A percentile compares a stretch with the other conserved stretches of the same genome.
Evolutionary conservation across 2,888 invertebrate species (phyloP).

Genomic region (Brachyopa scutellaris): DNA sequence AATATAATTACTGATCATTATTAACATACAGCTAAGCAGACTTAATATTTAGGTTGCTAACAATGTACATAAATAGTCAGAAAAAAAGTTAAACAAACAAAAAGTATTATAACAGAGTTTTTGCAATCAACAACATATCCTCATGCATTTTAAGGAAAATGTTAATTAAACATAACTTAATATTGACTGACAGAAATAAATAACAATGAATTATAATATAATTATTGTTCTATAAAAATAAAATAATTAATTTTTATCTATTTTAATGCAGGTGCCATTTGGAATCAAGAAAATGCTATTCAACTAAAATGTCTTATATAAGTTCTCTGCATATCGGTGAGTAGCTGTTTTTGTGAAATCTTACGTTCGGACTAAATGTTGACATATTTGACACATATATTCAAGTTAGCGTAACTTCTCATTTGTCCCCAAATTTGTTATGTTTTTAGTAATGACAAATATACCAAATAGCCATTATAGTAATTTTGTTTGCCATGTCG

Average conservation of each 20-base stretch:
- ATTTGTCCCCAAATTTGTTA: no score
- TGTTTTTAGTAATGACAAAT: no score
- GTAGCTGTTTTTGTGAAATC: not conserved
- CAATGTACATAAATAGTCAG: not conserved
- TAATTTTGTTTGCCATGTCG: no score
- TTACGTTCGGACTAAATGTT: no score
- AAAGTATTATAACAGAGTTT: conserved; percentile 4
- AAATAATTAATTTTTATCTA: not conserved
- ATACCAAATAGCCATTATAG: no score
- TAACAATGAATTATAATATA: not conserved
- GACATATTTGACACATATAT: no score
- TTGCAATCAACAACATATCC: conserved; percentile 3
- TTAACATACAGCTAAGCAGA: not conserved
- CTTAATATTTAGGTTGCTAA: conserved; percentile 2
- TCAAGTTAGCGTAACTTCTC: no score
- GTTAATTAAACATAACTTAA: not conserved
- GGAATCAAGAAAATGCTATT: conserved; percentile 9
- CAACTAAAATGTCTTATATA: conserved; percentile 18
- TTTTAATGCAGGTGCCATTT: conserved; percentile 15
- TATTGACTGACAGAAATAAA: conserved; percentile 6
- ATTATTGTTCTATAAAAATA: not conserved
- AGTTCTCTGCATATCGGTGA: conserved; percentile 7
- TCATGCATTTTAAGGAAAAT: no score
- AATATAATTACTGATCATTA: not conserved
- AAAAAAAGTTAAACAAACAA: not conserved